Evolutionary conservation across 2,113 vertebrate species (phyloP).

Genomic region (Apodemus speciosus): DNA sequence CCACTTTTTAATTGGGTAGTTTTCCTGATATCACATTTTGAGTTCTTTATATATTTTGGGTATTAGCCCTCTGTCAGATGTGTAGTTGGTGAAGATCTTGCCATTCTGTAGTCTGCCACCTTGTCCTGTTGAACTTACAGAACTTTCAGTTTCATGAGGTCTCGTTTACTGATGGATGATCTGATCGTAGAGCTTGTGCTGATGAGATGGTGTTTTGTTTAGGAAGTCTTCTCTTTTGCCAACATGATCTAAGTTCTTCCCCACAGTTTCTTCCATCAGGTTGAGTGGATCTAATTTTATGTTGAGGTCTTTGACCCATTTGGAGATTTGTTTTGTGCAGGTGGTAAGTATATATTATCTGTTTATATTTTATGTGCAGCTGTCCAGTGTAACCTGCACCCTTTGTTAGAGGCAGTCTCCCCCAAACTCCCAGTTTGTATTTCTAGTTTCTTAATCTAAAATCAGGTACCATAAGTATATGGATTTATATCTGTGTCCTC

Average conservation of each 20-base stretch:
- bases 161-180: neutral
- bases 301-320: neutral
- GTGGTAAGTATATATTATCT: neutral
- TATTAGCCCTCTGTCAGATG: neutral
- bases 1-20: neutral
- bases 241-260: neutral
- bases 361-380: neutral
- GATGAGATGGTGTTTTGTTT: neutral
- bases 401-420: neutral
- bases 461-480: neutral
- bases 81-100: neutral
- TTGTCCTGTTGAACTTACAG: neutral
- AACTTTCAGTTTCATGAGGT: neutral
- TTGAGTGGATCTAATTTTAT: neutral
- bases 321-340: neutral
- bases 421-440: neutral
- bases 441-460: neutral
- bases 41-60: neutral
- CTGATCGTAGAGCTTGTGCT: neutral
- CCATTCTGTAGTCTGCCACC: neutral
- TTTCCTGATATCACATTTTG: neutral
- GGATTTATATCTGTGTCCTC: neutral
- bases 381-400: neutral
- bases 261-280: neutral
- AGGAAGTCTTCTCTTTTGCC: neutral